phyloP scores from a whole-genome alignment of 37 sponge, comb jelly and placozoan genomes.

The Amphimedon queenslandica region DNA sequence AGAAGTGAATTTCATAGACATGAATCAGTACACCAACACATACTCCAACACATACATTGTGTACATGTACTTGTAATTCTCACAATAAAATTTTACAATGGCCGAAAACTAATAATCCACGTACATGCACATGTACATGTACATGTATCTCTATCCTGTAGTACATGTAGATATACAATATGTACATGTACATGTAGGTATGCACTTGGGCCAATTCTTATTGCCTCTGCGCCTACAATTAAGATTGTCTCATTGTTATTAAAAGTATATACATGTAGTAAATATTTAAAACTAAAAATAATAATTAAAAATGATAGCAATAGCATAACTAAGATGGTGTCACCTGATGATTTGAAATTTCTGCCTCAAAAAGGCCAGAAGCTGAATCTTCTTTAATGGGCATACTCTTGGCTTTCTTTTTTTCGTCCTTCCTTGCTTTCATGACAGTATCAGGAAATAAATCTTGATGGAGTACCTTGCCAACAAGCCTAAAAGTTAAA shows the following conservation, averaged over 20 bases:
- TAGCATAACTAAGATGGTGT: no score
- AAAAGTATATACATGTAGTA: no score
- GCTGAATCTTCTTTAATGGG: no score
- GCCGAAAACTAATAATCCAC: not conserved
- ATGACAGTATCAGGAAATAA: constrained; percentile 36
- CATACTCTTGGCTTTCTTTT: no score
- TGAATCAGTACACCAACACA: no score
- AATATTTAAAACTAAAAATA: no score
- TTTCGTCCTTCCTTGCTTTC: constrained; percentile 34
- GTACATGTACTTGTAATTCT: not conserved
- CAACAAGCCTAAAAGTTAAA: constrained; percentile 20
- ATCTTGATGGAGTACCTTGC: constrained; percentile 46
- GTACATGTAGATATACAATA: not conserved
- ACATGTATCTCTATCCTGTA: not conserved
- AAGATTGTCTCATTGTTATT: no score
- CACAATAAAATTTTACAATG: not conserved
- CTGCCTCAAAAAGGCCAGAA: no score
- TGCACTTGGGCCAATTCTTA: no score
- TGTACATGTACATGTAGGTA: not conserved
- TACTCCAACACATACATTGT: not conserved
- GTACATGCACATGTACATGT: not conserved
- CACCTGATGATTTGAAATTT: no score
- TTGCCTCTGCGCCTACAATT: no score
- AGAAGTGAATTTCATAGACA: not conserved
- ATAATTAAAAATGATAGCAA: no score